Percentiles rank a stretch among this genome's conserved stretches.
Conservation (phyloP, 2,797 vertebrate genomes). For the Chelon labrosus region DNA sequence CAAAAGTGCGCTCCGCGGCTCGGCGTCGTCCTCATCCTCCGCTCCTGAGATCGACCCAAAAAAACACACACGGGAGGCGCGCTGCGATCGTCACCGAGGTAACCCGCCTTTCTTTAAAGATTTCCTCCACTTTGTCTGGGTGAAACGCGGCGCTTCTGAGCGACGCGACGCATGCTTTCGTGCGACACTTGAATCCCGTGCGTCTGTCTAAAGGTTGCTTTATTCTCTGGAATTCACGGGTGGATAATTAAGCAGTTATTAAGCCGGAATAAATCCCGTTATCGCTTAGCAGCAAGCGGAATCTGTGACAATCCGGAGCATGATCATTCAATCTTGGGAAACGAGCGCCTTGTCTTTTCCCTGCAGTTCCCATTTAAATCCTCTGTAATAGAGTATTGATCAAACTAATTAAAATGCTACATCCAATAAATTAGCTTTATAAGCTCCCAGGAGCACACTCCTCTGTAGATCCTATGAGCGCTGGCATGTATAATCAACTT, state of each 20-base stretch:
- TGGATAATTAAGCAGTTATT: conserved; percentile 45
- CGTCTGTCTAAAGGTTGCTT: conserved; percentile 28
- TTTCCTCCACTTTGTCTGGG: conserved; percentile 32
- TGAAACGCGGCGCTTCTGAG: background rate
- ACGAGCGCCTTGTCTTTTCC: conserved; percentile 26
- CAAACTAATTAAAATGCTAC: conserved; percentile 62
- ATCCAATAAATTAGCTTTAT: conserved; percentile 47
- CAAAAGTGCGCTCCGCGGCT: conserved; percentile 63
- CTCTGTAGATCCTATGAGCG: background rate
- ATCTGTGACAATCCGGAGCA: conserved; percentile 32
- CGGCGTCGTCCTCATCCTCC: conserved; percentile 49
- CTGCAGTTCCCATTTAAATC: conserved; percentile 46
- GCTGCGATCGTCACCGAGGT: conserved; percentile 71
- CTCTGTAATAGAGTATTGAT: conserved; percentile 62
- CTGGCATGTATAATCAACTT: conserved; percentile 5
- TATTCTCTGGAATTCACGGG: conserved; percentile 27
- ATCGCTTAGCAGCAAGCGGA: conserved; percentile 14
- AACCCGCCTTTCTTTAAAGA: conserved; percentile 54
- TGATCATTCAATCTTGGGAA: conserved; percentile 25
- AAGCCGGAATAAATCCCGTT: conserved; percentile 17
- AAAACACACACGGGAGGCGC: conserved; percentile 46
- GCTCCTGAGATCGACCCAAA: conserved; percentile 62
- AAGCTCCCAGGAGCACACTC: conserved; percentile 9
- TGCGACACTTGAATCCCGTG: conserved; percentile 28
- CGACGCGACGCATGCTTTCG: background rate